Conservation (phyloP, 2,888 invertebrate genomes). For the Meta bourneti region DNA sequence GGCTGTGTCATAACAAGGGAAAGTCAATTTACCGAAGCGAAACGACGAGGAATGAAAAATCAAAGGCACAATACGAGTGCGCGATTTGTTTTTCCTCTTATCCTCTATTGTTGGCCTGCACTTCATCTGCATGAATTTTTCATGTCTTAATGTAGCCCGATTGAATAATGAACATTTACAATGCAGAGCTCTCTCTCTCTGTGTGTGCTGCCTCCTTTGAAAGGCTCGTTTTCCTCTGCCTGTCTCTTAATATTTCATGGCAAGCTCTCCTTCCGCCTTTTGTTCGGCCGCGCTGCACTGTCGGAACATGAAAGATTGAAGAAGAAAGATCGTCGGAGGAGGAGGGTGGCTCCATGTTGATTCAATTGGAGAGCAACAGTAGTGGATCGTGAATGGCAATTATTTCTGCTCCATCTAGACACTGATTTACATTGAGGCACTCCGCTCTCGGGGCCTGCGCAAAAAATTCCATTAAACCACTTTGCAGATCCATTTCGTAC, state of each 20-base stretch:
- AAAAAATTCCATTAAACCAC: constrained; percentile 65
- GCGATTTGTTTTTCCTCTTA: constrained; percentile 76
- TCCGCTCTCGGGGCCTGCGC: constrained; percentile 55
- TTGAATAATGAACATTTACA: constrained; percentile 77
- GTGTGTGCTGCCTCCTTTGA: constrained; percentile 68
- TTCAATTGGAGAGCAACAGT: constrained; percentile 76
- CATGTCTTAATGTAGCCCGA: constrained; percentile 77
- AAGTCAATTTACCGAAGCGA: constrained; percentile 76
- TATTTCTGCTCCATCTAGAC: constrained; percentile 71
- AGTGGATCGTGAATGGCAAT: constrained; percentile 69
- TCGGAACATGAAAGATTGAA: constrained; percentile 75
- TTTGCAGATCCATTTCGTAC: constrained; percentile 30
- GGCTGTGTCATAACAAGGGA: constrained; percentile 75
- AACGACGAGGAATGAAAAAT: constrained; percentile 68
- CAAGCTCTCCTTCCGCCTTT: constrained; percentile 70
- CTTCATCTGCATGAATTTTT: constrained; percentile 77
- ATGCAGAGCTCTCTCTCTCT: constrained; percentile 69
- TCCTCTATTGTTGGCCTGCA: constrained; percentile 76
- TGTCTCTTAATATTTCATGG: constrained; percentile 77
- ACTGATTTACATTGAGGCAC: constrained; percentile 71
- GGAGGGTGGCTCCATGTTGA: constrained; percentile 66
- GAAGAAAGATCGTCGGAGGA: constrained; percentile 66
- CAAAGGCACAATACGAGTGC: constrained; percentile 65
- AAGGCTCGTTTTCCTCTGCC: constrained; percentile 48
- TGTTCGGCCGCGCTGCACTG: constrained; percentile 66